Percentiles rank a stretch among this genome's conserved stretches.
phyloP scores from a whole-genome alignment of 2,888 invertebrate species.

The Eulithis testata region DNA sequence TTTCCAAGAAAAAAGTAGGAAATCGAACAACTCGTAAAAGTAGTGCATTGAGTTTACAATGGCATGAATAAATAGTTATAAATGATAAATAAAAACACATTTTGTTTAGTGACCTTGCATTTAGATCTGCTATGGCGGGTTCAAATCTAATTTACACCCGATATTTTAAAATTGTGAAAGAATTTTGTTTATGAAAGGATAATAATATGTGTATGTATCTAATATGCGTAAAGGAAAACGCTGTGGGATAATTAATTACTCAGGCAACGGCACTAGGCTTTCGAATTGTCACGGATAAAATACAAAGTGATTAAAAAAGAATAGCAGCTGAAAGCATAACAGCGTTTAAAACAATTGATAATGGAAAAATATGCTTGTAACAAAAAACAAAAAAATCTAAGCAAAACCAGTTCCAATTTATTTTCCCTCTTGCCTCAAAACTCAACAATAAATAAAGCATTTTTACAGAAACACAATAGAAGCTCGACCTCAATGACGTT shows the following conservation, averaged over 20 bases:
- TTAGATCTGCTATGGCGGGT: background rate
- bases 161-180: too few relatives aligned
- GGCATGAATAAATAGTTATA: background rate
- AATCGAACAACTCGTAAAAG: slow-evolving; percentile 28
- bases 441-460: slow-evolving; percentile 20
- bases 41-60: slow-evolving; percentile 21
- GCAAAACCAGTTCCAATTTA: background rate
- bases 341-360: too few relatives aligned
- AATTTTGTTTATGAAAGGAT: too few relatives aligned
- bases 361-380: background rate
- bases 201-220: too few relatives aligned
- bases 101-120: too few relatives aligned
- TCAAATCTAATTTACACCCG: too few relatives aligned
- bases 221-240: too few relatives aligned
- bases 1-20: slow-evolving; percentile 22
- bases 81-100: too few relatives aligned
- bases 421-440: slow-evolving; percentile 9
- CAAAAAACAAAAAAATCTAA: background rate
- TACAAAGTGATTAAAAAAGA: background rate
- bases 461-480: slow-evolving; percentile 31
- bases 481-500: slow-evolving; percentile 31
- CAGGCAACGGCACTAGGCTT: too few relatives aligned
- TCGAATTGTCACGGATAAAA: too few relatives aligned
- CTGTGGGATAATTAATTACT: too few relatives aligned
- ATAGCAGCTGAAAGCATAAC: too few relatives aligned